These are phyloP conservation scores for Cydia strobilella DNA, from an alignment of 1,140 invertebrate genomes.

Conservation along the genomic window DNA sequence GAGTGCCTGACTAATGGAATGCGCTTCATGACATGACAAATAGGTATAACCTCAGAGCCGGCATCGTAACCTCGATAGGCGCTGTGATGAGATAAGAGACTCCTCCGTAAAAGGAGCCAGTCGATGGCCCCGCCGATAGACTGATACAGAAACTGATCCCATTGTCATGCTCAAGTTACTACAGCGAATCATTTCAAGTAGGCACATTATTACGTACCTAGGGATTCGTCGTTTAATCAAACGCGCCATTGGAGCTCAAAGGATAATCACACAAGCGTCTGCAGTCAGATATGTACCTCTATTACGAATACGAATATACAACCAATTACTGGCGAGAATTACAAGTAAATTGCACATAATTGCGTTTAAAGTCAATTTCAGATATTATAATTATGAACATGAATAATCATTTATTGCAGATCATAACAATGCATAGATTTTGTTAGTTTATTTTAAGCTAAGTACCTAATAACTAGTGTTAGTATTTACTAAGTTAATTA, in stretches of 20 bases:
- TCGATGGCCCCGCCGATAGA: constrained; percentile 12
- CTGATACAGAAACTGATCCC: constrained; percentile 11
- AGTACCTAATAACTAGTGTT: too few relatives aligned
- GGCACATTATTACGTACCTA: neutral
- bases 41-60: neutral
- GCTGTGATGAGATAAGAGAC: neutral
- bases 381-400: too few relatives aligned
- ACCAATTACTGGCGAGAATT: neutral
- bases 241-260: neutral
- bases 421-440: too few relatives aligned
- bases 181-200: neutral
- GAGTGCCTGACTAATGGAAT: too few relatives aligned
- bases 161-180: constrained; percentile 8
- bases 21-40: neutral
- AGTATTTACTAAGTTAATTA: too few relatives aligned
- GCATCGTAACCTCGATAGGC: neutral
- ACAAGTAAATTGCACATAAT: neutral
- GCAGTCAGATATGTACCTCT: neutral
- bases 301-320: neutral
- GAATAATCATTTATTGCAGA: too few relatives aligned
- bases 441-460: too few relatives aligned
- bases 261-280: constrained; percentile 8
- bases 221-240: neutral
- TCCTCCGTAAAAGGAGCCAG: constrained; percentile 14
- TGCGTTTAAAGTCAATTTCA: too few relatives aligned